These are phyloP conservation scores for Elaeidobius kamerunicus DNA, from an alignment of 2,888 invertebrate species.

Conservation along the genomic window DNA sequence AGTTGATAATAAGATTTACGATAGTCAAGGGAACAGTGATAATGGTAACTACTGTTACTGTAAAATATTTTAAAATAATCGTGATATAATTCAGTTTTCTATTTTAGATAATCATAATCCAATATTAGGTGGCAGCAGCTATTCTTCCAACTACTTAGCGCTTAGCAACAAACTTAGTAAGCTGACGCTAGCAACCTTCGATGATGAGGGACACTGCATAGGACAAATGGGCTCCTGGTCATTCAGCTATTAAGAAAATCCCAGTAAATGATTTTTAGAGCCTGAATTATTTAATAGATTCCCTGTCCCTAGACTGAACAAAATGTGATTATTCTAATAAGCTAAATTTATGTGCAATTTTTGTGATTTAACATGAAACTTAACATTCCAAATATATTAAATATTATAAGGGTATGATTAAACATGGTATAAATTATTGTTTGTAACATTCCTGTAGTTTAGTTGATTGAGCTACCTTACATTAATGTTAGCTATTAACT, in stretches of 20 bases:
- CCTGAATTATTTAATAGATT: no score
- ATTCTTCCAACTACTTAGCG: slow-evolving; percentile 40
- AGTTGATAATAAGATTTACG: slow-evolving; percentile 46
- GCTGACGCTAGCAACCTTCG: slow-evolving; percentile 84
- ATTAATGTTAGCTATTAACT: no score
- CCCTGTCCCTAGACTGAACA: not conserved
- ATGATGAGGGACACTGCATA: slow-evolving; percentile 82
- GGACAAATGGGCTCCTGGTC: slow-evolving; percentile 86
- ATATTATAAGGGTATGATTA: no score
- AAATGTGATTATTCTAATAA: not conserved
- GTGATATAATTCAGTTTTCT: no score
- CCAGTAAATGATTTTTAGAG: no score
- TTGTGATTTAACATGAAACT: no score
- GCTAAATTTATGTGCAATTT: no score
- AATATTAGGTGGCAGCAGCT: slow-evolving; percentile 10
- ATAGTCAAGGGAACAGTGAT: slow-evolving; percentile 41
- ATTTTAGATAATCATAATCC: slow-evolving; percentile 46
- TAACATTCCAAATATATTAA: no score
- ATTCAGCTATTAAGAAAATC: slow-evolving; percentile 57
- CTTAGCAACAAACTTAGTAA: slow-evolving; percentile 83
- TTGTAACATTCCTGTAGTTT: no score
- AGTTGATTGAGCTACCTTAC: no score
- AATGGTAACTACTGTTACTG: slow-evolving; percentile 38
- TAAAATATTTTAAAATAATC: no score
- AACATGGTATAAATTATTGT: no score